Conservation (phyloP, 2,797 vertebrate genomes). For the Tolypeutes matacus region DNA sequence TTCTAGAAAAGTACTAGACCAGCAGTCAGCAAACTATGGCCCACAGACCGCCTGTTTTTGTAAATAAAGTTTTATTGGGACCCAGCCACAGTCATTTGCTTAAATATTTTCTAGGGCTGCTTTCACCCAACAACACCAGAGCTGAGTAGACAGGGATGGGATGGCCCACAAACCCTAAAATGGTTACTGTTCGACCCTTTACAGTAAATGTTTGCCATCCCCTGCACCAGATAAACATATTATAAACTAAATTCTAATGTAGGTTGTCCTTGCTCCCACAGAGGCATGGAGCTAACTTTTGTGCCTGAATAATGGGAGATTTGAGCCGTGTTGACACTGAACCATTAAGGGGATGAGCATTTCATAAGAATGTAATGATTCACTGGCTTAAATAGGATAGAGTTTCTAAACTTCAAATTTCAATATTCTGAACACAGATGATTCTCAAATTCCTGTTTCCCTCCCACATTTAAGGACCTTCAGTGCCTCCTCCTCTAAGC, state of each 20-base stretch:
- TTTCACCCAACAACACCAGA: not conserved
- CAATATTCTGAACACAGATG: constrained; percentile 45
- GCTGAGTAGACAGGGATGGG: not conserved
- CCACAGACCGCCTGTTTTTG: not conserved
- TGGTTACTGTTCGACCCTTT: constrained; percentile 38
- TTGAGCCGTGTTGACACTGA: not conserved
- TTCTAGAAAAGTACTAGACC: constrained; percentile 47
- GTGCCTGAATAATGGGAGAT: constrained; percentile 1
- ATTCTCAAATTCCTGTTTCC: constrained; percentile 27
- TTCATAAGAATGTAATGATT: constrained; percentile 39
- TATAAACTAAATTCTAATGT: constrained; percentile 48
- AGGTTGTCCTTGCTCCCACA: not conserved
- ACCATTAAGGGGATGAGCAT: constrained; percentile 16
- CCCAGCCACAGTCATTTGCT: not conserved
- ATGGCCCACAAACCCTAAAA: not conserved
- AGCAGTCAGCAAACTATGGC: not conserved
- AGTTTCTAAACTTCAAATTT: constrained; percentile 57
- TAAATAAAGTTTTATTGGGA: too few relatives aligned
- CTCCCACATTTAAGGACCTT: constrained; percentile 33
- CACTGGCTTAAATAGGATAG: not conserved
- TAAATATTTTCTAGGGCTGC: not conserved
- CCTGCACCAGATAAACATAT: constrained; percentile 48
- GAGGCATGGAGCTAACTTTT: not conserved
- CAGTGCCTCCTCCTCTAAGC: not conserved
- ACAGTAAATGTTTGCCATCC: constrained; percentile 26